Percentiles rank a stretch among this genome's conserved stretches.
These are phyloP conservation scores for Pantherophis guttatus DNA, from an alignment of 2,113 vertebrate species.

Conservation along the genomic window DNA sequence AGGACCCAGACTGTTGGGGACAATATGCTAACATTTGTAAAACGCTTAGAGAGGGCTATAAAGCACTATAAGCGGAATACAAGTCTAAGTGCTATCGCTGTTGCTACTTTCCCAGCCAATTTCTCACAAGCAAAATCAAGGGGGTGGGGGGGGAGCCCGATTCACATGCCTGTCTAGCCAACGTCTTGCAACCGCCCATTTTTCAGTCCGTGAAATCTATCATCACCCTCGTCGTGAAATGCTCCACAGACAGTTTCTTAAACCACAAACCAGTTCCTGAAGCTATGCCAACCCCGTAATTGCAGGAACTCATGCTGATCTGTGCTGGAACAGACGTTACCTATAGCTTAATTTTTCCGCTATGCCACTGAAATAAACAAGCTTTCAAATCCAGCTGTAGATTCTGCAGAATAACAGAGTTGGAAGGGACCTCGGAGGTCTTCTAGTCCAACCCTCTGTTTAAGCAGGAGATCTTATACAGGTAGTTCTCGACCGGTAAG, in stretches of 20 bases:
- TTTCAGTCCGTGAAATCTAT: background rate
- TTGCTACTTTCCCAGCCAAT: no score
- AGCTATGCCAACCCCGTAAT: background rate
- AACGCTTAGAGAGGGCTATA: no score
- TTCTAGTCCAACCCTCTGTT: no score
- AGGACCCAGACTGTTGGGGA: no score
- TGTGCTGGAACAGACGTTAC: background rate
- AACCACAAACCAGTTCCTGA: background rate
- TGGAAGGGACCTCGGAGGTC: no score
- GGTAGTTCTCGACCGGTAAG: no score
- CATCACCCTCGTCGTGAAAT: background rate
- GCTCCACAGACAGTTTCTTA: background rate
- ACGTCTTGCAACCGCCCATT: background rate
- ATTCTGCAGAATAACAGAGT: background rate
- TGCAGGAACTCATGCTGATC: background rate
- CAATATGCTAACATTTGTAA: no score
- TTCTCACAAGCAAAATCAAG: no score
- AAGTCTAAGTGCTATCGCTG: no score
- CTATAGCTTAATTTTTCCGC: background rate
- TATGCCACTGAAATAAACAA: background rate
- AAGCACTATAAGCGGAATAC: no score
- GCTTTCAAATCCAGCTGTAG: background rate
- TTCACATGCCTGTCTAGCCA: background rate
- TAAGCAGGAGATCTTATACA: background rate
- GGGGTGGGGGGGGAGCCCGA: no score